Conservation (phyloP, 2,888 invertebrate species). For the Agapetus fuscipes region DNA sequence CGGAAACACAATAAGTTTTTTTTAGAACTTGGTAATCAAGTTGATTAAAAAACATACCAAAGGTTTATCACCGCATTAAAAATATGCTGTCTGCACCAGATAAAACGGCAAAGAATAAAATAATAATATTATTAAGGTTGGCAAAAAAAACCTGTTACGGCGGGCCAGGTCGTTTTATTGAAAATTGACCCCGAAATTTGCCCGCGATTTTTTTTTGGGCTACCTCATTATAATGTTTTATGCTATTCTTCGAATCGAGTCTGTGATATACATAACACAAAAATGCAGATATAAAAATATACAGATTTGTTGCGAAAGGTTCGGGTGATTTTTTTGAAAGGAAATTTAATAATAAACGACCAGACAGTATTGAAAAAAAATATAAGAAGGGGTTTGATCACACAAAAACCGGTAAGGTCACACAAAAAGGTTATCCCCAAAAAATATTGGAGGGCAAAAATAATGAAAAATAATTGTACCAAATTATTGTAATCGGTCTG, state of each 20-base stretch:
- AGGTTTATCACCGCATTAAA: too few relatives aligned
- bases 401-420: background rate
- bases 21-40: too few relatives aligned
- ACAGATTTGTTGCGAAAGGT: too few relatives aligned
- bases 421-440: background rate
- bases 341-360: too few relatives aligned
- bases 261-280: too few relatives aligned
- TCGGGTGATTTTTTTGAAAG: too few relatives aligned
- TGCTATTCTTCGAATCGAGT: background rate
- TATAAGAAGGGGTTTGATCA: background rate
- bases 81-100: slow-evolving; percentile 2
- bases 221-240: slow-evolving; percentile 7
- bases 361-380: background rate
- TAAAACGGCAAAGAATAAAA: background rate
- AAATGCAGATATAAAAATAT: too few relatives aligned
- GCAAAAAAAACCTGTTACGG: slow-evolving; percentile 13
- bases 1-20: too few relatives aligned
- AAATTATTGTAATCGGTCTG: too few relatives aligned
- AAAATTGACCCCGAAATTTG: slow-evolving; percentile 21
- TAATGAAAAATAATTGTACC: too few relatives aligned
- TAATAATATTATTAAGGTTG: background rate
- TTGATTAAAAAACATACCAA: too few relatives aligned
- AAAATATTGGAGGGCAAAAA: background rate
- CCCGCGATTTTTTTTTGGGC: slow-evolving; percentile 4
- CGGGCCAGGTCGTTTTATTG: slow-evolving; percentile 16